Base-by-base conservation (phyloP, 2,888 invertebrate species). In the Spodoptera exigua region DNA sequence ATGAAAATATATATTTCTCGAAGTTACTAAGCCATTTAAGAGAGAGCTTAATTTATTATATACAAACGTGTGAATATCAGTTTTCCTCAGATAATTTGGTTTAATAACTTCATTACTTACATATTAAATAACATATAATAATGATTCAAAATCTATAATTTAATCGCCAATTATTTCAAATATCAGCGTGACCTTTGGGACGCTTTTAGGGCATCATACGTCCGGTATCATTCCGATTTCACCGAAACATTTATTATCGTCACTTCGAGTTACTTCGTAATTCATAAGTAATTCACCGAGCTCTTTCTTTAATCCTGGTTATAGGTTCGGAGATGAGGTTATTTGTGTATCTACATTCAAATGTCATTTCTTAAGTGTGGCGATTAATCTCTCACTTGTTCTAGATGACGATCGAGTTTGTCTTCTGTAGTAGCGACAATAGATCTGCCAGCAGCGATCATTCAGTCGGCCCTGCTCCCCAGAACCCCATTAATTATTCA, bases 401-500 rank as follows among this genome's bases (percentile, higher is more conserved):
- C 11, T 13, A 52, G 46, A 36, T 18, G 54, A 47, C 21, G 21
- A 47, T 63, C 57, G 61, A 75, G 63, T 69, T 64, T 18, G 36
- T 51, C 45, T 60, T 21, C 55, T 16, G 32, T 61, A 18, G 64
- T 78, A 75, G 34, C 56, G 35, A 27, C 49, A 51, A 70, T 61
- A 58, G 59, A 66, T 65, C 60, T 70, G 60, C 56, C 63, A 64
- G 45, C 47, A 62, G 41, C 32, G 48, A 70, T 70, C 62, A 56
- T 61, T 74, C 71, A 61, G 61, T 7, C 55, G 17, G 21, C 47
- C 39, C 46, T 49, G 44, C 35, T 49, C 58, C 58, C 75, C 59
- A 37, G 64, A 58, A 60, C 46, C 47, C 80, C 81, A 88, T 91
- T 88, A 87, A 88, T 91, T 88, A 91, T 89, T 89, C 89, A 89